phyloP scores from a whole-genome alignment of 2,888 invertebrate species.

The Campaea margaritaria region DNA sequence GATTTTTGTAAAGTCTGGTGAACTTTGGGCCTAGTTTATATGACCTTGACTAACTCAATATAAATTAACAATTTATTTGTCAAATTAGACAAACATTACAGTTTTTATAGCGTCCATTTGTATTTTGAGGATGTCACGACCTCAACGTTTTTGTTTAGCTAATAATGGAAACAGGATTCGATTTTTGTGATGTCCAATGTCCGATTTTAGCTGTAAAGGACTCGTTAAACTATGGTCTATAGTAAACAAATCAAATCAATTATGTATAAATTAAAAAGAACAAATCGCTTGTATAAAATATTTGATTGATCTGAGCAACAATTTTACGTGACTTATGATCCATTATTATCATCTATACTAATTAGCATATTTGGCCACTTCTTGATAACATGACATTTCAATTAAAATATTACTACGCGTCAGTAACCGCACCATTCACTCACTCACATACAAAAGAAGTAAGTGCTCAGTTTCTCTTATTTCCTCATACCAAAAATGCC shows the following conservation, averaged over 20 bases:
- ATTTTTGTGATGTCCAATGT: background rate
- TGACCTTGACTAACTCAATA: conserved; percentile 6
- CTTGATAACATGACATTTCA: no score
- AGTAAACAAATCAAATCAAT: no score
- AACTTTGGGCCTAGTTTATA: background rate
- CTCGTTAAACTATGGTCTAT: no score
- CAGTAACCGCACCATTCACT: background rate
- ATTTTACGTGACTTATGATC: background rate
- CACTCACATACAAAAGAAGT: conserved; percentile 8
- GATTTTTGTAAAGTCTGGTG: background rate
- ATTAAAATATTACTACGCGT: no score
- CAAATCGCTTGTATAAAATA: no score
- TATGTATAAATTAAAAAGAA: no score
- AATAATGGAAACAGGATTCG: conserved; percentile 15
- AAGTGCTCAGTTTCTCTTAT: conserved; percentile 11
- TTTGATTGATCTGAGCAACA: no score
- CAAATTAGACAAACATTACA: conserved; percentile 8
- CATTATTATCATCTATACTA: background rate
- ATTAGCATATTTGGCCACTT: background rate
- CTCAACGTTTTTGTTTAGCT: conserved; percentile 10
- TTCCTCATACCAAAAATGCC: background rate
- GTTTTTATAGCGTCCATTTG: conserved; percentile 13
- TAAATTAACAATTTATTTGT: conserved; percentile 11
- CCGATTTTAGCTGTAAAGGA: background rate
- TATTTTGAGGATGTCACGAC: conserved; percentile 19